Evolutionary conservation across 2,113 vertebrate genomes (phyloP).

Genomic region (Rhadina sibilatrix): DNA sequence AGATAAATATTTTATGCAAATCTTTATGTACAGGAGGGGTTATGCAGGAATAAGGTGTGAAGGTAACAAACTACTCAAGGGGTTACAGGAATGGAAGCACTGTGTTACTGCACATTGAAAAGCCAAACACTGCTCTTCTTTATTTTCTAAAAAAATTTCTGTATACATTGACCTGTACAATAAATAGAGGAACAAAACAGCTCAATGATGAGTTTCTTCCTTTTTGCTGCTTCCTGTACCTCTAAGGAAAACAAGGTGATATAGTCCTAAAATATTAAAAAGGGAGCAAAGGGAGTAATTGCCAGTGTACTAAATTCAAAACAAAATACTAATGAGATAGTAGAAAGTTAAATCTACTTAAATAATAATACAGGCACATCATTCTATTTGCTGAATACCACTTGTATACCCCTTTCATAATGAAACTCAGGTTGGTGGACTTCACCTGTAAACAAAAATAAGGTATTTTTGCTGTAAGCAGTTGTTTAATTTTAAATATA

Average conservation of each 20-base stretch:
- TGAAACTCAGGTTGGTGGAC: background rate
- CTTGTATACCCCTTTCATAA: background rate
- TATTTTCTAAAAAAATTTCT: background rate
- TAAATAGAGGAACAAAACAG: background rate
- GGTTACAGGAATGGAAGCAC: background rate
- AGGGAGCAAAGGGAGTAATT: background rate
- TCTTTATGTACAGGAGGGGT: background rate
- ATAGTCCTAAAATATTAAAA: conserved; percentile 24
- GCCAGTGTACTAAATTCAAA: background rate
- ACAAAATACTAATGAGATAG: background rate
- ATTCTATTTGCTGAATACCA: background rate
- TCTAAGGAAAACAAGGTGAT: background rate
- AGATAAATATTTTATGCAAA: background rate
- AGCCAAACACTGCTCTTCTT: background rate
- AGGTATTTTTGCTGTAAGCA: background rate
- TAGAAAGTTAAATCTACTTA: background rate
- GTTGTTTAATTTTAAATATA: background rate
- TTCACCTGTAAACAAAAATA: background rate
- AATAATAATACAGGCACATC: background rate
- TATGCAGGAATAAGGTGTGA: background rate
- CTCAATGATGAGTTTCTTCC: background rate
- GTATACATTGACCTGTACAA: background rate
- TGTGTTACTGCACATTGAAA: background rate
- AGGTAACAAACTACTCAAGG: background rate
- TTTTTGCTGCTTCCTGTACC: background rate